Conservation (phyloP, 2,797 vertebrate genomes). For the Sarcophilus harrisii region DNA sequence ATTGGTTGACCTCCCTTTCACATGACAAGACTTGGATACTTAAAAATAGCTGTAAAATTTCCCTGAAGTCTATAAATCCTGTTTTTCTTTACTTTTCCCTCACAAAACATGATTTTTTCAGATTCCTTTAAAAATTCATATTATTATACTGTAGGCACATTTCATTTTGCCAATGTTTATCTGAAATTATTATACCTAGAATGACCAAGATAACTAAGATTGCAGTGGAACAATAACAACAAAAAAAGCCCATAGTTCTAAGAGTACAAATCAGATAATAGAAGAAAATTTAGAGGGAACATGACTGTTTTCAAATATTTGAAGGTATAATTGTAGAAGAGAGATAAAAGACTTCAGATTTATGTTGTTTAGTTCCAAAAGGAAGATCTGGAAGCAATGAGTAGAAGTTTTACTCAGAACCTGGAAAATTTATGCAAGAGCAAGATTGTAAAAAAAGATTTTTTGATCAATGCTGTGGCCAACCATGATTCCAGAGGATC, state of each 20-base stretch:
- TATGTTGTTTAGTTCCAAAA: neutral
- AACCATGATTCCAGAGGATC: neutral
- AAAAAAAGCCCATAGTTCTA: neutral
- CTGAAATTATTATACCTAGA: neutral
- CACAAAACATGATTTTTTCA: neutral
- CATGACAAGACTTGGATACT: too few species aligned
- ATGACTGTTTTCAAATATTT: neutral
- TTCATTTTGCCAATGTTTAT: neutral
- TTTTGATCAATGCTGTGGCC: neutral
- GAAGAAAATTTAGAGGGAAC: neutral
- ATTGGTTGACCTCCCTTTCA: neutral
- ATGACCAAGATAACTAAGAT: neutral
- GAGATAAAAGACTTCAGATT: neutral
- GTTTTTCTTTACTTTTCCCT: neutral
- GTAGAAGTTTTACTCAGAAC: neutral
- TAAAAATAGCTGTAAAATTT: neutral
- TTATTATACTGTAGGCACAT: neutral
- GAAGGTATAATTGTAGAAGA: neutral
- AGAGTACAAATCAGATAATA: neutral
- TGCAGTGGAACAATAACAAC: neutral
- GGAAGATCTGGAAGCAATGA: neutral
- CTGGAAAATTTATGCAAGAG: neutral
- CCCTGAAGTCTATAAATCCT: neutral
- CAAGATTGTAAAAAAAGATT: neutral
- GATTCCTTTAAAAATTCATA: neutral